A percentile compares a stretch with the other conserved stretches of the same genome.
Conservation (phyloP, 1,140 invertebrate species). For the Eubasilissa regina region DNA sequence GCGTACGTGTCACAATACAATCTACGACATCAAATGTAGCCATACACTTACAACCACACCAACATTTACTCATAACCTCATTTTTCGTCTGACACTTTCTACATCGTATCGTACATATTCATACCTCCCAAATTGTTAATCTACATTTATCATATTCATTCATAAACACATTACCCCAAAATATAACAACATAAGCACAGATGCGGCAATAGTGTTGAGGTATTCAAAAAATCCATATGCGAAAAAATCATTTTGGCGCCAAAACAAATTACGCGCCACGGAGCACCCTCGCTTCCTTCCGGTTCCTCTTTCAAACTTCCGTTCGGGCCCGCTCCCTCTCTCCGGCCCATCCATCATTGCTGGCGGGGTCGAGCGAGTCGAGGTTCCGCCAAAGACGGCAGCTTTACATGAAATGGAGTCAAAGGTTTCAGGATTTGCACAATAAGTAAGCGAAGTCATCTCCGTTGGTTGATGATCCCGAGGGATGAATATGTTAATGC, state of each 20-base stretch:
- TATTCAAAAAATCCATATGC: too few relatives aligned
- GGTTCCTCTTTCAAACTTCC: constrained; percentile 25
- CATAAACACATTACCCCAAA: too few relatives aligned
- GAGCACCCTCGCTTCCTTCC: constrained; percentile 47
- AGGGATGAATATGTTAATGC: constrained; percentile 27
- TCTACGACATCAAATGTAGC: too few relatives aligned
- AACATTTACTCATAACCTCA: too few relatives aligned
- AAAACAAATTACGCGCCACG: constrained; percentile 54
- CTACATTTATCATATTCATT: too few relatives aligned
- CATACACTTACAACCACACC: too few relatives aligned
- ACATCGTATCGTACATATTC: too few relatives aligned
- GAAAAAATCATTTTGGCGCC: constrained; percentile 12
- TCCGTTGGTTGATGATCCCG: constrained; percentile 6
- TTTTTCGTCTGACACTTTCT: too few relatives aligned
- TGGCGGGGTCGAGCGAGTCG: constrained; percentile 17
- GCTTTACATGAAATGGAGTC: constrained; percentile 27
- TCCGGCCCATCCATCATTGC: constrained; percentile 48
- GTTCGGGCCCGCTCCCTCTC: background rate
- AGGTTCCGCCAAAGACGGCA: constrained; percentile 2
- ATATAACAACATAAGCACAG: too few relatives aligned
- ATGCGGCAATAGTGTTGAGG: too few relatives aligned
- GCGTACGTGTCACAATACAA: too few relatives aligned
- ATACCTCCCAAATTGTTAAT: too few relatives aligned
- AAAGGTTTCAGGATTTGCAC: constrained; percentile 7
- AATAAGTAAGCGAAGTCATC: constrained; percentile 30